Conservation (phyloP, 2,888 invertebrate species). For the Theretra japonica region DNA sequence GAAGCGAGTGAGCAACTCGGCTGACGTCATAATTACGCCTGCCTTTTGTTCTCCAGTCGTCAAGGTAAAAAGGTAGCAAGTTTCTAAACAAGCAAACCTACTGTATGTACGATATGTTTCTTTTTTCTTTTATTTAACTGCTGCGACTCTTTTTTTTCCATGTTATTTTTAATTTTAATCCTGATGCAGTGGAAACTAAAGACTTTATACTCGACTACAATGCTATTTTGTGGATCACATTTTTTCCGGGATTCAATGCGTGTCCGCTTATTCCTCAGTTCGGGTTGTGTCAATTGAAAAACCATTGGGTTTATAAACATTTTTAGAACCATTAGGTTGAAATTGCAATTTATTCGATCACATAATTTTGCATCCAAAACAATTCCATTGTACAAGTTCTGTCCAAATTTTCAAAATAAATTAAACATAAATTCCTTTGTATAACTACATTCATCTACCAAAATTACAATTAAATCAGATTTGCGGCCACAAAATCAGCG, state of each 20-base stretch:
- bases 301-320: too few relatives aligned
- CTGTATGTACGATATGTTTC: not conserved
- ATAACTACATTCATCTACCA: not conserved
- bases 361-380: too few relatives aligned
- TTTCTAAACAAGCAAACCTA: slow-evolving; percentile 3
- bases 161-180: not conserved
- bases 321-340: too few relatives aligned
- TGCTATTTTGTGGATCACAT: too few relatives aligned
- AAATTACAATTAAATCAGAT: not conserved
- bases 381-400: too few relatives aligned
- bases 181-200: not conserved
- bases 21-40: slow-evolving; percentile 6
- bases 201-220: not conserved
- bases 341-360: too few relatives aligned
- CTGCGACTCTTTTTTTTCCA: not conserved
- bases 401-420: too few relatives aligned
- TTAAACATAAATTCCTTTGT: not conserved
- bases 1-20: not conserved
- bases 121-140: slow-evolving; percentile 3
- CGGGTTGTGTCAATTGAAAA: too few relatives aligned
- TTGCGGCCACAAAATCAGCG: not conserved
- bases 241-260: too few relatives aligned
- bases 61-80: slow-evolving; percentile 4
- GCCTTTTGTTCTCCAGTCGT: slow-evolving; percentile 3
- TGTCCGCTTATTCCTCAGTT: too few relatives aligned